Conservation (phyloP, 2,113 vertebrate species). For the Chloebia gouldiae region DNA sequence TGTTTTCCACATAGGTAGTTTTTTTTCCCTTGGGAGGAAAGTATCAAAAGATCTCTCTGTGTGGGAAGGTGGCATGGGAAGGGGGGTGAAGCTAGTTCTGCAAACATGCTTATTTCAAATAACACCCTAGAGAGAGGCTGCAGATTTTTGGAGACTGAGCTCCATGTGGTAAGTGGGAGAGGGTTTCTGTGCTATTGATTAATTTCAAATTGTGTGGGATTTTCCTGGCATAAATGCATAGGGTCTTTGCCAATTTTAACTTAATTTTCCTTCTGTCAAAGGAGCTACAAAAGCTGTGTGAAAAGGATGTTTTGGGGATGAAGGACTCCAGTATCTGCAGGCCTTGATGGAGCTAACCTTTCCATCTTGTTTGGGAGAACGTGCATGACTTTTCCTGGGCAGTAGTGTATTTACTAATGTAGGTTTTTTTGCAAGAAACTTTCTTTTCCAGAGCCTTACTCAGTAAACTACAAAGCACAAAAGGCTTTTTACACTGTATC, state of each 20-base stretch:
- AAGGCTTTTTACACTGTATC: not conserved
- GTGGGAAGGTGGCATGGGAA: not conserved
- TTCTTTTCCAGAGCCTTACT: not conserved
- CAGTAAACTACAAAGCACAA: not conserved
- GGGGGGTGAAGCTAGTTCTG: not conserved
- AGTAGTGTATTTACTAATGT: not conserved
- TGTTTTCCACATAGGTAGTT: not conserved
- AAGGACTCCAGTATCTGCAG: not conserved
- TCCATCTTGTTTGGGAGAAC: not conserved
- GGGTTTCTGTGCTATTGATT: conserved; percentile 47
- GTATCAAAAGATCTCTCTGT: not conserved
- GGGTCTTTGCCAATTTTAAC: not conserved
- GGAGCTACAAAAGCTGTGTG: not conserved
- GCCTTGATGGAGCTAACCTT: not conserved
- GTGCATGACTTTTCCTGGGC: not conserved
- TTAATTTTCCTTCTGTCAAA: conserved; percentile 10
- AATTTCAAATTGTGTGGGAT: conserved; percentile 34
- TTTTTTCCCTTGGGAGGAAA: not conserved
- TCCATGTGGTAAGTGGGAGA: conserved; percentile 45
- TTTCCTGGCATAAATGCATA: conserved; percentile 20
- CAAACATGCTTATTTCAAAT: not conserved
- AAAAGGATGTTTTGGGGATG: not conserved
- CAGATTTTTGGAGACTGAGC: not conserved
- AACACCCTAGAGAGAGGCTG: not conserved
- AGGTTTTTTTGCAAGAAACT: not conserved